These are phyloP conservation scores for Acronicta aceris DNA, from an alignment of 2,888 invertebrate genomes.

Conservation along the genomic window DNA sequence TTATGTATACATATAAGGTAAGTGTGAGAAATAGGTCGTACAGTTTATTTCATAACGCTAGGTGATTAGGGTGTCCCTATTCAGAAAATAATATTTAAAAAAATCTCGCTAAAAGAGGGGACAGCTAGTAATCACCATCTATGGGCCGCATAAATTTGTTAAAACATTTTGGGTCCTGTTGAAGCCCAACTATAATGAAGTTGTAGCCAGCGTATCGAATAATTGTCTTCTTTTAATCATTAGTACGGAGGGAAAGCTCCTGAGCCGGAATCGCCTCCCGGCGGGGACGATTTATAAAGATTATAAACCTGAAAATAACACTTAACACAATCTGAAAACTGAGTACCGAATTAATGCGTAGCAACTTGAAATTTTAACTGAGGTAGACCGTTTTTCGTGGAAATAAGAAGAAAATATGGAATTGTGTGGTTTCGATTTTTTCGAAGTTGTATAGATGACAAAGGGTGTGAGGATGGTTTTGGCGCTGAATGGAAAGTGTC, in stretches of 20 bases:
- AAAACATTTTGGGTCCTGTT: slow-evolving; percentile 23
- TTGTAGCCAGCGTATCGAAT: slow-evolving; percentile 14
- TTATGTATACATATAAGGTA: too few species aligned
- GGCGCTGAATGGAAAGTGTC: slow-evolving; percentile 63
- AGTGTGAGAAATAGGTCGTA: too few species aligned
- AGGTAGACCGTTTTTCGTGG: not conserved
- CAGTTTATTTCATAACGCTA: too few species aligned
- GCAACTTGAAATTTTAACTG: slow-evolving; percentile 16
- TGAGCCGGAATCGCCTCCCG: slow-evolving; percentile 35
- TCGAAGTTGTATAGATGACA: slow-evolving; percentile 48
- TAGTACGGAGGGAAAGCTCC: slow-evolving; percentile 40
- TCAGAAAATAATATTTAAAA: too few species aligned
- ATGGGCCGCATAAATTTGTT: not conserved
- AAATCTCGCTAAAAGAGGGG: too few species aligned
- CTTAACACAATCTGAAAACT: slow-evolving; percentile 55
- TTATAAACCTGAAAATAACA: slow-evolving; percentile 67
- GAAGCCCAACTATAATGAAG: slow-evolving; percentile 7
- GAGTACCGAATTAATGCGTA: slow-evolving; percentile 5
- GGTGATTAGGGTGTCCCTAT: too few species aligned
- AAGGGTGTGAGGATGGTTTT: slow-evolving; percentile 54
- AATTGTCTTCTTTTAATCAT: slow-evolving; percentile 42
- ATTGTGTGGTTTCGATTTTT: slow-evolving; percentile 31
- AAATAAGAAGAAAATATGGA: slow-evolving; percentile 11
- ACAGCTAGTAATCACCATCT: too few species aligned
- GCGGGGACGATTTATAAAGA: slow-evolving; percentile 61